Evolutionary conservation across 1,140 invertebrate genomes (phyloP), one percentile per base, ranked within the genome.

Genomic region (Eueides isabella): DNA sequence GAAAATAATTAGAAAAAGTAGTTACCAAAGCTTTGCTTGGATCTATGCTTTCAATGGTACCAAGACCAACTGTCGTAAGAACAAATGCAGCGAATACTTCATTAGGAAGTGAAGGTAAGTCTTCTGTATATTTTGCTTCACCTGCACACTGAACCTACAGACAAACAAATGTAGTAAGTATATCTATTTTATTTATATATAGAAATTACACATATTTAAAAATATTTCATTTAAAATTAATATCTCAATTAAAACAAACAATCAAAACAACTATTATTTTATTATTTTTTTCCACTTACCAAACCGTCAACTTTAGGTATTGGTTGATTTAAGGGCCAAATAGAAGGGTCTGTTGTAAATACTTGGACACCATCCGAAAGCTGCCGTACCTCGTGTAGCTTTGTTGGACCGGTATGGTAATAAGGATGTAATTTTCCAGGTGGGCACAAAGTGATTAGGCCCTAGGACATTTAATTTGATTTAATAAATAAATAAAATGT

Each of bases 271-370:
- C n/a, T n/a, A n/a, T n/a, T n/a, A 16, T 5, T 38, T 16, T 38
- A 38, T 38, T 16, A 38, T 16, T 38, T 38, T 16, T 5, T 35
- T n/a, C n/a, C 5, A 81, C 80, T 82, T 63, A 94, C 89, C 35
- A 95, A 79, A 1, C 95, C 94, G 83, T 96, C 96, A 9, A 96
- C 68, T 87, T 97, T 97, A 3, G 94, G 93, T 55, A 96, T 81
- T 0, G 96, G 95, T 86, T 97, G 88, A 80, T 94, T 96, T 9
- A 97, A 79, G n/a, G 97, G 96, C 94, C 95, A 97, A 5, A 95
- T 70, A 12, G 93, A 90, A 75, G 94, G 92, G 76, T 96, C 94
- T 0, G 95, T 95, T 31, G 96, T 94, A 83, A 94, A 97, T 38
- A 93, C 92, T 78, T 97, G 96, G 41, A 88, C 90, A 12, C 95